Evolutionary conservation across 2,797 vertebrate species (phyloP).

Genomic region (Lepilemur ruficaudatus): DNA sequence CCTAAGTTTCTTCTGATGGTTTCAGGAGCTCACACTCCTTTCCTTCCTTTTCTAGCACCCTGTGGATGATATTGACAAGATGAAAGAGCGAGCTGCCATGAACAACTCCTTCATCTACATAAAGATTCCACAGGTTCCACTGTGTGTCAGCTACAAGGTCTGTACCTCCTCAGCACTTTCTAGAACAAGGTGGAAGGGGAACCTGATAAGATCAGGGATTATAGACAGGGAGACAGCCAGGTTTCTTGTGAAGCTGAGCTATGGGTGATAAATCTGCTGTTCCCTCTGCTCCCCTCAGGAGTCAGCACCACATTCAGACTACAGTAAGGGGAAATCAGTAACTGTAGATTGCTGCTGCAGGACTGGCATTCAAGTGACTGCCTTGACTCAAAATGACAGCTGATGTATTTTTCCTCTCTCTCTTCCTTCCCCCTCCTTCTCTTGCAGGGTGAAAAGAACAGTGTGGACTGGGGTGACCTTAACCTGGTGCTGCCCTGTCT

Average conservation of each 20-base stretch:
- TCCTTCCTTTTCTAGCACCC: conserved; percentile 88
- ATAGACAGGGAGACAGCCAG: neutral
- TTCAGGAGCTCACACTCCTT: conserved; percentile 13
- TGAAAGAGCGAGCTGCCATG: conserved; percentile 99
- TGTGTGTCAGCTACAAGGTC: conserved; percentile 99
- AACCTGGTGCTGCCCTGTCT: conserved; percentile 97
- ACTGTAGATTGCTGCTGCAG: neutral
- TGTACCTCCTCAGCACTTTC: neutral
- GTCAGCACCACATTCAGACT: neutral
- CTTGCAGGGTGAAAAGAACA: conserved; percentile 96
- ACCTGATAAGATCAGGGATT: conserved; percentile 1
- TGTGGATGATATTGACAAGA: conserved; percentile 99
- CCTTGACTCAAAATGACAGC: conserved; percentile 14
- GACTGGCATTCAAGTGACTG: neutral
- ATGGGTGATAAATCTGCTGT: neutral
- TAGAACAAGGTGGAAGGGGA: neutral
- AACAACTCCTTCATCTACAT: conserved; percentile 99
- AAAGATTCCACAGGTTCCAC: conserved; percentile 98
- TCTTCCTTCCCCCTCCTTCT: neutral
- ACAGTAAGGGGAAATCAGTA: neutral
- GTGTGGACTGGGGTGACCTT: conserved; percentile 98
- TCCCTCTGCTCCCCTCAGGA: conserved; percentile 1
- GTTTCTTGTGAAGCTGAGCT: neutral
- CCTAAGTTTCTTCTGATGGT: conserved; percentile 34
- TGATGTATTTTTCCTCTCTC: neutral